A percentile compares a stretch with the other conserved stretches of the same genome.
These are phyloP conservation scores for Tetramorium alpestre DNA, from an alignment of 1,140 invertebrate species.

Conservation along the genomic window DNA sequence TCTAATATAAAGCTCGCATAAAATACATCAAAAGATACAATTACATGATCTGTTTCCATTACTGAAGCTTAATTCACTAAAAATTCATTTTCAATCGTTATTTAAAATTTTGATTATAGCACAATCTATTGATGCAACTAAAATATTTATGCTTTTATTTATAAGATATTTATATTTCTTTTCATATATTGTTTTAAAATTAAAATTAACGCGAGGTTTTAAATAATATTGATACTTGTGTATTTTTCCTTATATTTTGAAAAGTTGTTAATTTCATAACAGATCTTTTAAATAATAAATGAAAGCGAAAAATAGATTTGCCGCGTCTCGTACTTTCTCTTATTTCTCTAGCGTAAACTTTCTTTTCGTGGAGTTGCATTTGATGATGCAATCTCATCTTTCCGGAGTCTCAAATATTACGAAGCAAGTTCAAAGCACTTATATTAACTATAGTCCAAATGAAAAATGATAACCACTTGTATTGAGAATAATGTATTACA, in stretches of 20 bases:
- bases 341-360: not conserved
- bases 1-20: not conserved
- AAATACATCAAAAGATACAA: not conserved
- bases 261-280: not conserved
- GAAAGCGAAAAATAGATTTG: not conserved
- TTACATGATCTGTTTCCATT: not conserved
- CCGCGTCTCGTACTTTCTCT: not conserved
- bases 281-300: slow-evolving; percentile 8
- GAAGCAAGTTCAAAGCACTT: not conserved
- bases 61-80: not conserved
- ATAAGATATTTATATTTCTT: not conserved
- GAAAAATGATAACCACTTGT: not conserved
- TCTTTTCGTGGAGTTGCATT: slow-evolving; percentile 1
- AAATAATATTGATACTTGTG: not conserved
- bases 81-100: not conserved
- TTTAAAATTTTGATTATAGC: not conserved
- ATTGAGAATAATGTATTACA: not conserved
- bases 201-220: not conserved
- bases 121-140: not conserved
- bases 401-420: not conserved
- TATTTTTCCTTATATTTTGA: not conserved
- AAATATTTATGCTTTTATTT: too few relatives aligned
- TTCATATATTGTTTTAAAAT: too few relatives aligned
- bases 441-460: not conserved
- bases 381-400: slow-evolving; percentile 1